phyloP scores from a whole-genome alignment of 1,140 invertebrate species.

The Eriosoma lanigerum region DNA sequence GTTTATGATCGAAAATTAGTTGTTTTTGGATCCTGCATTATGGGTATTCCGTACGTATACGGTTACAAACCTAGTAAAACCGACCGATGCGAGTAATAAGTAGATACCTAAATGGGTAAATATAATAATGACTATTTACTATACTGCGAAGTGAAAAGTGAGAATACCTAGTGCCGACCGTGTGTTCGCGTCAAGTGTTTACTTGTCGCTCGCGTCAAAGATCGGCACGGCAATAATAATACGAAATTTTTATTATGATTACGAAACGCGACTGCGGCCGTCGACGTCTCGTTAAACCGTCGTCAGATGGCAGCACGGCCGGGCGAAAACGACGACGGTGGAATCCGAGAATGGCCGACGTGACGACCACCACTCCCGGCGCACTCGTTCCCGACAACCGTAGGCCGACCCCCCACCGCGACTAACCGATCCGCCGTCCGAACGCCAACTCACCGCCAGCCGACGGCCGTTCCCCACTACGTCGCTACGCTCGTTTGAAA shows the following conservation, averaged over 20 bases:
- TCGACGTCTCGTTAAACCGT: background rate
- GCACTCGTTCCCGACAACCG: background rate
- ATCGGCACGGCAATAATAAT: too few relatives aligned
- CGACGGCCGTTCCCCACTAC: background rate
- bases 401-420: background rate
- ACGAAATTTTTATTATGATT: background rate
- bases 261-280: background rate
- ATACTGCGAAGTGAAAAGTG: too few relatives aligned
- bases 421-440: background rate
- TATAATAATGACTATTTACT: too few relatives aligned
- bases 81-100: too few relatives aligned
- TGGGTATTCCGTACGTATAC: too few relatives aligned
- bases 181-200: too few relatives aligned
- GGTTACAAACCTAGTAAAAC: too few relatives aligned
- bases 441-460: background rate
- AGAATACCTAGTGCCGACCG: too few relatives aligned
- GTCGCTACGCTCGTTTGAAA: constrained; percentile 29
- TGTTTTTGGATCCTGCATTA: too few relatives aligned
- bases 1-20: too few relatives aligned
- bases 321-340: background rate
- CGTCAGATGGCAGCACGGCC: constrained; percentile 2
- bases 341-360: background rate
- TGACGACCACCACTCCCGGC: background rate
- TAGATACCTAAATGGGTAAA: too few relatives aligned
- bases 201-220: too few relatives aligned